Evolutionary conservation across 2,888 invertebrate genomes (phyloP).

Genomic region (Geophilus truncorum): DNA sequence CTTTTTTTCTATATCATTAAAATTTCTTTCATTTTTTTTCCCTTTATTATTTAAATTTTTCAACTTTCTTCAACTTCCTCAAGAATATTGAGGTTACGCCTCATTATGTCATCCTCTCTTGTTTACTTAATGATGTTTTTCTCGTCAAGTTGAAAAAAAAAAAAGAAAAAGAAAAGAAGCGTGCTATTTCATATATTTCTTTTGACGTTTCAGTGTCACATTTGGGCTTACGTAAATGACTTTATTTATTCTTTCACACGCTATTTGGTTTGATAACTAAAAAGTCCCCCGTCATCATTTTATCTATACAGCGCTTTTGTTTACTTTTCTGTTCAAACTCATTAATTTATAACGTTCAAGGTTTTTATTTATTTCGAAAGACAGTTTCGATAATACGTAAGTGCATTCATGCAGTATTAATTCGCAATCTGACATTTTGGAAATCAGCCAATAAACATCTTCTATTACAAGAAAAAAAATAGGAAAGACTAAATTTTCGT

Average conservation of each 20-base stretch:
- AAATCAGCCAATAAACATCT: no score
- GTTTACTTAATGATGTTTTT: neutral
- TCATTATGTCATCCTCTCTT: neutral
- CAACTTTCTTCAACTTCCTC: neutral
- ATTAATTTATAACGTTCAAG: neutral
- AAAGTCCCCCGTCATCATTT: neutral
- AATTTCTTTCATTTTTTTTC: neutral
- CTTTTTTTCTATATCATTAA: neutral
- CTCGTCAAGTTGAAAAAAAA: neutral
- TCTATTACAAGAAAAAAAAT: no score
- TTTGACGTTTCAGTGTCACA: conserved; percentile 17
- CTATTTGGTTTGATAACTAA: neutral
- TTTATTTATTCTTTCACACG: neutral
- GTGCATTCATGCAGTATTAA: neutral
- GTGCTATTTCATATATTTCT: neutral
- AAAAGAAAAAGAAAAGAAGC: neutral
- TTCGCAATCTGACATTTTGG: neutral
- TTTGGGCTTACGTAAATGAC: neutral
- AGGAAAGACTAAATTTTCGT: neutral
- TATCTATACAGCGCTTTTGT: neutral
- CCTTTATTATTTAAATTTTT: neutral
- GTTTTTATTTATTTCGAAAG: neutral
- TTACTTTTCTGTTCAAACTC: neutral
- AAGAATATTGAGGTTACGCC: neutral
- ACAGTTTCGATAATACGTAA: neutral